Percentiles rank a stretch among this genome's conserved stretches.
Conservation (phyloP, 2,888 invertebrate species). For the Rhaphigaster nebulosa region DNA sequence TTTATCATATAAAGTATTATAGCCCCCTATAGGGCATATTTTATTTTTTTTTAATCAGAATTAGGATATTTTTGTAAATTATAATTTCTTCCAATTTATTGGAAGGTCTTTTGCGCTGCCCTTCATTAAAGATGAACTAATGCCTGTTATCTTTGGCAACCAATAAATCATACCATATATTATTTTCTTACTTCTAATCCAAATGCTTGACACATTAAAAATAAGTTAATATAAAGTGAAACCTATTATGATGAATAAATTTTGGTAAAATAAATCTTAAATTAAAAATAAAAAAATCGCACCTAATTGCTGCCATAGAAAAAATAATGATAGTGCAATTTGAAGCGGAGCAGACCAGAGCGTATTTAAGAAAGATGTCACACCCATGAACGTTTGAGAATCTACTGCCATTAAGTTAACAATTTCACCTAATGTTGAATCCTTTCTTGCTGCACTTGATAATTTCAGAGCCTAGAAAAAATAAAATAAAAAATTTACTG, state of each 20-base stretch:
- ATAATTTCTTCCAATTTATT: no score
- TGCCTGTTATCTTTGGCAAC: no score
- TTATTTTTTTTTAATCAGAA: no score
- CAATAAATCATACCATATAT: no score
- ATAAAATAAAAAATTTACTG: neutral
- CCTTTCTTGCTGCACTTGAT: slow-evolving; percentile 68
- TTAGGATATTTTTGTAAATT: no score
- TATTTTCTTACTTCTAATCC: no score
- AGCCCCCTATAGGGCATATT: no score
- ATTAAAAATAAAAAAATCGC: slow-evolving; percentile 48
- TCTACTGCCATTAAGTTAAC: slow-evolving; percentile 72
- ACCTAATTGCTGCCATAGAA: slow-evolving; percentile 70
- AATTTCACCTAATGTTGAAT: slow-evolving; percentile 71
- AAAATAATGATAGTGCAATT: slow-evolving; percentile 72
- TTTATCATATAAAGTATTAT: no score
- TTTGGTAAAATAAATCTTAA: neutral
- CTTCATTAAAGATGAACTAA: no score
- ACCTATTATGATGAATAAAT: neutral
- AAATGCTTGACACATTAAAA: no score
- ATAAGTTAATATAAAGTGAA: no score
- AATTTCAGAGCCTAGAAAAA: slow-evolving; percentile 67
- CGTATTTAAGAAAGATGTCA: slow-evolving; percentile 70
- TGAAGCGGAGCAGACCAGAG: slow-evolving; percentile 72
- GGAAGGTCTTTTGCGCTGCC: no score
- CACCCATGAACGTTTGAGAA: slow-evolving; percentile 70